Evolutionary conservation across 2,888 invertebrate species (phyloP), one percentile per base, ranked within the genome.

Genomic region (Taenaris catops): DNA sequence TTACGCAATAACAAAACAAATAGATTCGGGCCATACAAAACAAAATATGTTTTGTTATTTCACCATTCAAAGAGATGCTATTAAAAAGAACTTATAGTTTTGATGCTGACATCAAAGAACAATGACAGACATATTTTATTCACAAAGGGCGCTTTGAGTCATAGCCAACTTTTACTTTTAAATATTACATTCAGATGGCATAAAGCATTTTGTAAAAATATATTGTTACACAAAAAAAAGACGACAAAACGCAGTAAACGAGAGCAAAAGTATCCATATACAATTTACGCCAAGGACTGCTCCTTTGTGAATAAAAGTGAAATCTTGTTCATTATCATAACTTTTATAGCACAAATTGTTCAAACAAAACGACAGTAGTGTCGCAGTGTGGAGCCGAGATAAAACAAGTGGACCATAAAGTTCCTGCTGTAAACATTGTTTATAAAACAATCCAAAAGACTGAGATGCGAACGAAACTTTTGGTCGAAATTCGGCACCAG

Each of bases 341-440:
- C 44, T 49, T 53, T 51, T 49, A 49, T 48, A 34, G 44, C 41
- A 62, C 58, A 63, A 63, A 63, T 70, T 65, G 62, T 60, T 60
- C 53, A 62, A 66, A 69, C 63, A 63, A 62, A 68, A 70, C 52
- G 64, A 61, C 63, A 68, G 71, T 73, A 75, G 74, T 73, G 70
- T 66, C 62, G 60, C 67, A 62, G 64, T 64, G 65, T 63, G 58
- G 65, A 63, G 27, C 53, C 53, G 53, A 60, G 56, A 79, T 75
- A 79, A 75, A 79, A 60, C 76, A 70, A 76, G 72, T 78, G 72
- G 70, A 65, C 70, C 75, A 70, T 83, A 78, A 83, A 83, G 72
- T 70, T 67, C 65, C 69, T 72, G 72, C 63, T 76, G 76, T 74
- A 80, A 83, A 81, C 80, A 78, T 81, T 81, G 80, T 81, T 81